Percentiles rank a stretch among this genome's conserved stretches.
Conservation (phyloP, 2,888 invertebrate species). For the Raillietiella orientalis region DNA sequence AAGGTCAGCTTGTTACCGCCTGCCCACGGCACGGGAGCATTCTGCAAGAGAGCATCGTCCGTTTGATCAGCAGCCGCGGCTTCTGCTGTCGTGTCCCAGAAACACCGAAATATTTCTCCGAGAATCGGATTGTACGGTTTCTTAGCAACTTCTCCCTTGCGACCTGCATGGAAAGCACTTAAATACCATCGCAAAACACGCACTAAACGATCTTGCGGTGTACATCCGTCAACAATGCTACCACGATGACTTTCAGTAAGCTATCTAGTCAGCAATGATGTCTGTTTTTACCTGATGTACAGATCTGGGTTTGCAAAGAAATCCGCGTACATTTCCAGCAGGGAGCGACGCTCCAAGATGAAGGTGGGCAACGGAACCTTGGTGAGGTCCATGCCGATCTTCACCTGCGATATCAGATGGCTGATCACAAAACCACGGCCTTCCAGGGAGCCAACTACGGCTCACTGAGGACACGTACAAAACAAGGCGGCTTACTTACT, state of each 20-base stretch:
- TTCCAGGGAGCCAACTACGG: constrained; percentile 51
- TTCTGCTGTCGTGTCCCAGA: constrained; percentile 13
- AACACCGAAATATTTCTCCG: constrained; percentile 61
- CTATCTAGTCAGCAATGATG: not conserved
- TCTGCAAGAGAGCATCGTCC: constrained; percentile 16
- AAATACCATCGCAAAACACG: constrained; percentile 89
- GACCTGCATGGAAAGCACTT: constrained; percentile 91
- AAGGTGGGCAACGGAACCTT: constrained; percentile 96
- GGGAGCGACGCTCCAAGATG: constrained; percentile 79
- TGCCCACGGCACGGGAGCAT: constrained; percentile 78
- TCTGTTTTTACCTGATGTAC: constrained; percentile 51
- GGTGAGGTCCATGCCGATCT: constrained; percentile 98
- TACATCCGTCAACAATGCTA: constrained; percentile 62
- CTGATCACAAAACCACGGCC: constrained; percentile 88
- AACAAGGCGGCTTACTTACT: constrained; percentile 17
- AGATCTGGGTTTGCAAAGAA: constrained; percentile 98
- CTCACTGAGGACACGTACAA: constrained; percentile 4
- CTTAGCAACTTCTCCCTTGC: constrained; percentile 85
- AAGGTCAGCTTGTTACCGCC: constrained; percentile 57
- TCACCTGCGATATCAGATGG: constrained; percentile 84
- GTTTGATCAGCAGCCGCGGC: constrained; percentile 2
- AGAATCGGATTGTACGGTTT: constrained; percentile 96
- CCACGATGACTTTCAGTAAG: not conserved
- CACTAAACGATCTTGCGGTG: constrained; percentile 62
- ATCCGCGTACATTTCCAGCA: constrained; percentile 98